Evolutionary conservation across 2,113 vertebrate species (phyloP), one percentile per base, ranked within the genome.

Genomic region (Lates calcarifer): DNA sequence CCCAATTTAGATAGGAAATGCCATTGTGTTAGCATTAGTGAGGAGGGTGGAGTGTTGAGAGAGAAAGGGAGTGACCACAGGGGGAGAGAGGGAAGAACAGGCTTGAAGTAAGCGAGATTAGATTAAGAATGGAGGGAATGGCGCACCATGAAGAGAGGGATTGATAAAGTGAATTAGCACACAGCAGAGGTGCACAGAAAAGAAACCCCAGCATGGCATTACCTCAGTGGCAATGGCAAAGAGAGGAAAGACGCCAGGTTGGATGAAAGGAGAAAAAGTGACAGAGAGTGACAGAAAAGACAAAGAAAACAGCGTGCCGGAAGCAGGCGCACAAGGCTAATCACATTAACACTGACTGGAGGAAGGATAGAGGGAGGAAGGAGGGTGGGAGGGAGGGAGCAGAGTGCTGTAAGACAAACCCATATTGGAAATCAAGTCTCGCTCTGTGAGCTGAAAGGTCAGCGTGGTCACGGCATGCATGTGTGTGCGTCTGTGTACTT

Each of bases 361-460:
- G 87, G 85, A 80, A 55, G 83, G 73, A 86, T 45, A 41, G 57
- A 49, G 71, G 60, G 63, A 65, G 67, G 51, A 60, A 53, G 55
- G 57, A 41, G n/a, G n/a, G n/a, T 65, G 74, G 75, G 5, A 43
- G 41, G 73, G n/a, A 73, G 68, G 56, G 64, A 73, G 79, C 49
- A 35, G 77, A 86, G 74, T 31, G 86, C 84, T 86, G 84, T 74
- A 83, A 89, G 87, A 90, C 90, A 85, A 90, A 82, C 86, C 89
- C 85, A 37, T 81, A 91, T 94, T 91, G 89, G 92, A 94, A 93
- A 93, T 90, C 90, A 91, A 90, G 93, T 92, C 92, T 90, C 79
- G 85, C 90, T 89, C 75, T 45, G 83, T 24, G 31, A 91, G 87
- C 87, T 82, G 39, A 90, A 91, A 93, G 91, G 93, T 94, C 93